Evolutionary conservation across 92 coral and sea anemone species (phyloP), one percentile per base, ranked within the genome.

Genomic region (Siderastrea siderea): DNA sequence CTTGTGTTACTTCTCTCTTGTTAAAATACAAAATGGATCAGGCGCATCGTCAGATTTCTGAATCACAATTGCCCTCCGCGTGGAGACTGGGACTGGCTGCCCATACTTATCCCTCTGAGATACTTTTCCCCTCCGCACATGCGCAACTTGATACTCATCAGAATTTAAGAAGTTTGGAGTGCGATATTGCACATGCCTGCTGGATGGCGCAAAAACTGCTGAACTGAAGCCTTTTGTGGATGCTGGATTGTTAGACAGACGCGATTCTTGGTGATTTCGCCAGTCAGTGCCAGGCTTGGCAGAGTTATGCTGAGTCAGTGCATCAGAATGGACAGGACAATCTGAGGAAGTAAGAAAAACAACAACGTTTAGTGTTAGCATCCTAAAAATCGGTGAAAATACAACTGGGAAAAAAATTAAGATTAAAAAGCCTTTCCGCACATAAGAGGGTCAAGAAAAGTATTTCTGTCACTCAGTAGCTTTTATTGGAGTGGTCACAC

Each of bases 1-100:
- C 38, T 26, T 26, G 38, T 26, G 38, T 26, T 15, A 82, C 38
- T 84, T 84, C 48, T 64, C 80, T 19, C 38, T 74, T 26, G 72
- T 43, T 15, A 84, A 74, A 46, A 84, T 53, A n/a, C 72, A 84
- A 45, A 84, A 84, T 1, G 87, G 87, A 74, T 84, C 87, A 6
- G 87, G 87, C 3, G 80, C 87, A 26, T 74, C 80, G 19, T 61
- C 9, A 8, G 80, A 14, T 50, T 75, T 84, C 51, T 84, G 65
- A 26, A 84, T 73, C 5, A 84, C 73, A 61, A 84, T 50, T 17
- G 80, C 79, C 47, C 87, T 74, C 50, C 74, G 73, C 17, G 12
- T 52, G 47, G 84, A 17, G 66, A 57, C 57, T 57, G 78, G 80
- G 10, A 16, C 87, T 14, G 47, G 6, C 44, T 73, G 81, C 50